Percentiles rank a stretch among this genome's conserved stretches.
Conservation (phyloP, 2,113 vertebrate genomes). For the Sebastes schlegelii region DNA sequence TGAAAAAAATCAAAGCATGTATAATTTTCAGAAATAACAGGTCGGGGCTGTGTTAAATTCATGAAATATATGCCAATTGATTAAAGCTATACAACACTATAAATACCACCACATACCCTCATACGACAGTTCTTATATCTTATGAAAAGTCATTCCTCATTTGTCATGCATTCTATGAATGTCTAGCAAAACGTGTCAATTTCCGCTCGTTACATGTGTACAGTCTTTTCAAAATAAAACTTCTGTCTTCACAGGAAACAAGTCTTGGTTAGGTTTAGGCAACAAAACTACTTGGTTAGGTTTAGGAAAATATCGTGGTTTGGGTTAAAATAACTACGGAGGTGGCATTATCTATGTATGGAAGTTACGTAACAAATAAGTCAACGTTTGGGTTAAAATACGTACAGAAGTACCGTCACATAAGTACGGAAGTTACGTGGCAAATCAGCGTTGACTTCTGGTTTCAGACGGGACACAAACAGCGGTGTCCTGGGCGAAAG, state of each 20-base stretch:
- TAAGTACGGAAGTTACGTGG: no score
- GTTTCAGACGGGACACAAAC: not conserved
- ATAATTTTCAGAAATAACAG: not conserved
- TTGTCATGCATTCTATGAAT: not conserved
- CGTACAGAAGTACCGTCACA: no score
- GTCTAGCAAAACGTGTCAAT: not conserved
- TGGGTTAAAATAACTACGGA: no score
- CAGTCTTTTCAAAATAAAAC: not conserved
- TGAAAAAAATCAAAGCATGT: not conserved
- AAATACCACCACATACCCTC: not conserved
- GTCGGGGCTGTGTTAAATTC: not conserved
- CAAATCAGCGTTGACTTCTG: not conserved
- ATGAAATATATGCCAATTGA: constrained; percentile 12
- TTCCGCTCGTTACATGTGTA: not conserved
- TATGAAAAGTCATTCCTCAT: not conserved
- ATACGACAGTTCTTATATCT: not conserved
- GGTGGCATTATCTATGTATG: no score
- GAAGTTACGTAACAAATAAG: no score
- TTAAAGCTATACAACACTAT: constrained; percentile 21
- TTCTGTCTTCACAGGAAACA: not conserved
- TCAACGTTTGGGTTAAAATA: no score
- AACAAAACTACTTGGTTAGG: not conserved
- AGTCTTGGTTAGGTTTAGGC: not conserved
- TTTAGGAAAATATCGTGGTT: no score
- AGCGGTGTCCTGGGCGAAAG: not conserved